Conservation (phyloP, 2,797 vertebrate species). For the Chelonia mydas region DNA sequence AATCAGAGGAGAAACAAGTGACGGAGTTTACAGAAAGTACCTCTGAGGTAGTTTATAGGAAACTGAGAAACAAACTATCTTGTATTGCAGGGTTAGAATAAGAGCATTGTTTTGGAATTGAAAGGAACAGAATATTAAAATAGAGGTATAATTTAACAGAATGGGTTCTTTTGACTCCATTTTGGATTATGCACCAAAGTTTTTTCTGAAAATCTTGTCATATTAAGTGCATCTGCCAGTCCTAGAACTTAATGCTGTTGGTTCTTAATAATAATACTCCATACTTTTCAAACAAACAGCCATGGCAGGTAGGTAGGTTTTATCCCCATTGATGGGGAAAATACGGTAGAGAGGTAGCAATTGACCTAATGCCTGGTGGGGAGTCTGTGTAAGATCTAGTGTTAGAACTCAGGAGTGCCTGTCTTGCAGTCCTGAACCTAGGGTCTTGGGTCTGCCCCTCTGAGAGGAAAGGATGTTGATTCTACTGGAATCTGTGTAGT, state of each 20-base stretch:
- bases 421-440: accelerated
- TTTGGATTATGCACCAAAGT: background rate
- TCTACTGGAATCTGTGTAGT: background rate
- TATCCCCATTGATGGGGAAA: background rate
- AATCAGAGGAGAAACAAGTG: conserved; percentile 23
- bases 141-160: background rate
- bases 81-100: background rate
- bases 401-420: background rate
- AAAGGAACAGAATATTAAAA: background rate
- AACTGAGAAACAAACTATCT: background rate
- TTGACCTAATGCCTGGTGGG: background rate
- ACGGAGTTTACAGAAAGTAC: background rate
- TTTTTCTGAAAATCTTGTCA: background rate
- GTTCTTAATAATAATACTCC: background rate
- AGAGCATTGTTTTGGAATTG: background rate
- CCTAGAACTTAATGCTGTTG: background rate
- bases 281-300: background rate
- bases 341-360: background rate
- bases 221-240: background rate
- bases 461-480: background rate
- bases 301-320: background rate
- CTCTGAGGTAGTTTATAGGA: background rate
- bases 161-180: background rate
- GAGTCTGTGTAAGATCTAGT: background rate
- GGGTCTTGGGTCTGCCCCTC: background rate